phyloP scores from a whole-genome alignment of 2,797 vertebrate species.

The Prionace glauca region DNA sequence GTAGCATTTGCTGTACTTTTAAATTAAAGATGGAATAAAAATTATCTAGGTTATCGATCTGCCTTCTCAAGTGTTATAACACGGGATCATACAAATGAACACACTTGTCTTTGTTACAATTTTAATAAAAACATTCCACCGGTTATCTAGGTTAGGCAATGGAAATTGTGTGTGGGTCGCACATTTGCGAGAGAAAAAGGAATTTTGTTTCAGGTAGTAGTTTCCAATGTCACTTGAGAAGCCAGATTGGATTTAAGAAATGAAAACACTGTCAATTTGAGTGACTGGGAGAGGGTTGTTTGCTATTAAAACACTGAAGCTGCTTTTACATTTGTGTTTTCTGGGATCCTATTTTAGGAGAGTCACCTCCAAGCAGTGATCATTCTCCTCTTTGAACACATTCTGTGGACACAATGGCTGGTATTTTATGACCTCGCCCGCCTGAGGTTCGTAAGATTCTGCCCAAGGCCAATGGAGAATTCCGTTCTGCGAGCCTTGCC shows the following conservation, averaged over 20 bases:
- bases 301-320: neutral
- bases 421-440: no score
- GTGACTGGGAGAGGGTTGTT: neutral
- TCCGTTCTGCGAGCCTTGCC: no score
- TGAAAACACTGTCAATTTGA: neutral
- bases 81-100: neutral
- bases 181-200: no score
- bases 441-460: no score
- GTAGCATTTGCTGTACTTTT: neutral
- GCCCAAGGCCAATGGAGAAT: no score
- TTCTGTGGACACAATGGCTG: neutral
- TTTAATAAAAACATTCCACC: neutral
- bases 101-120: neutral
- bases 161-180: neutral
- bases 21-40: constrained; percentile 3
- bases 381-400: neutral
- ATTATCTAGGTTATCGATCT: neutral
- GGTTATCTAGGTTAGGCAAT: neutral
- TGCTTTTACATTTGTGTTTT: neutral
- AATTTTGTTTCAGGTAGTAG: neutral
- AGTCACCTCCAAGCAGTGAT: neutral
- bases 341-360: neutral
- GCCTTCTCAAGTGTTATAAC: constrained; percentile 15
- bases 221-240: neutral
- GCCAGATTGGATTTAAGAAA: neutral